A percentile compares a stretch with the other conserved stretches of the same genome.
Evolutionary conservation across 2,113 vertebrate genomes (phyloP).

Genomic region (Dendropsophus ebraccatus): DNA sequence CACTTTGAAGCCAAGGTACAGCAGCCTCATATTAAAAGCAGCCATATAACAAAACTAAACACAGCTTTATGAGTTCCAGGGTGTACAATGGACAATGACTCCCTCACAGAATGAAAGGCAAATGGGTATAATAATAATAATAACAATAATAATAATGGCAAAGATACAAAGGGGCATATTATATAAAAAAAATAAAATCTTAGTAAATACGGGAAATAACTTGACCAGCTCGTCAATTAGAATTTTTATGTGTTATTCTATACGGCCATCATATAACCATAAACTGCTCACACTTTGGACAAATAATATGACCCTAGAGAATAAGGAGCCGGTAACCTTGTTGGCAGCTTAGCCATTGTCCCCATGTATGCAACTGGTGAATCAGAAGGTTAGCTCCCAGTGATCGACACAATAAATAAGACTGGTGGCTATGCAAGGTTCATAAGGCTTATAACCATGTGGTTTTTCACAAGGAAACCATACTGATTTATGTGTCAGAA

Average conservation of each 20-base stretch:
- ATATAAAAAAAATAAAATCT: neutral
- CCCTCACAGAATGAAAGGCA: conserved; percentile 66
- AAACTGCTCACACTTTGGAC: neutral
- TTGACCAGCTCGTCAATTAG: neutral
- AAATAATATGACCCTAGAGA: neutral
- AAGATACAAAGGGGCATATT: neutral
- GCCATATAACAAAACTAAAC: conserved; percentile 66
- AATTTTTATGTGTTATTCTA: neutral
- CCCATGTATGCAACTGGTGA: neutral
- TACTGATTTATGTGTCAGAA: too few species aligned
- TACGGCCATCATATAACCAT: neutral
- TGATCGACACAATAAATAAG: too few species aligned
- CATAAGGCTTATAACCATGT: too few species aligned
- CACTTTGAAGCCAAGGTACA: conserved; percentile 76
- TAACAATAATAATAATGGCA: neutral
- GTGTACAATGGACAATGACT: conserved; percentile 43
- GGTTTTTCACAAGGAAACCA: too few species aligned
- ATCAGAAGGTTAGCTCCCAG: too few species aligned
- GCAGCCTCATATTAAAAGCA: conserved; percentile 75
- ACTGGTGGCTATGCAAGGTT: too few species aligned
- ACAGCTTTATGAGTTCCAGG: conserved; percentile 72
- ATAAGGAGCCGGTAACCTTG: too few species aligned
- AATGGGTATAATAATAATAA: conserved; percentile 61
- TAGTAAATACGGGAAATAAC: neutral
- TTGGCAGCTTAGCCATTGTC: neutral